Percentiles rank a stretch among this genome's conserved stretches.
These are phyloP conservation scores for Diadumene lineata DNA, from an alignment of 92 coral and sea anemone species.

Conservation along the genomic window DNA sequence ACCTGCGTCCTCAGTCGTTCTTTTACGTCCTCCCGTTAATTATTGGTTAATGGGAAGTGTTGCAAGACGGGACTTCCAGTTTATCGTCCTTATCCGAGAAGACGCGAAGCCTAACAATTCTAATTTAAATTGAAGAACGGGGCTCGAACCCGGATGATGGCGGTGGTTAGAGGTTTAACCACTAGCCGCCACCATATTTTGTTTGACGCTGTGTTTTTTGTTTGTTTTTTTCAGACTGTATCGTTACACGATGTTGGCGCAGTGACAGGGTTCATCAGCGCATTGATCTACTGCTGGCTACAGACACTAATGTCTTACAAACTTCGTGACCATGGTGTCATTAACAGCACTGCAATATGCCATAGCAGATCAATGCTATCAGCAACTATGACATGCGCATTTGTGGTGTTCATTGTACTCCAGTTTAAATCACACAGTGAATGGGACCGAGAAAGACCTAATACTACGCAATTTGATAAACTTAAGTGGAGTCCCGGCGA, in stretches of 20 bases:
- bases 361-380: conserved; percentile 73
- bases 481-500: conserved; percentile 79
- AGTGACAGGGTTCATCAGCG: conserved; percentile 63
- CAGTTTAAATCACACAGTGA: conserved; percentile 59
- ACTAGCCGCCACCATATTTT: background rate
- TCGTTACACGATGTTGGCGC: conserved; percentile 82
- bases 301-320: conserved; percentile 80
- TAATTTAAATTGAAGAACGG: no score
- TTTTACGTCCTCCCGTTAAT: no score
- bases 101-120: no score
- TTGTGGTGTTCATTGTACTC: conserved; percentile 51
- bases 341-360: conserved; percentile 82
- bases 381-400: conserved; percentile 53
- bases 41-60: no score
- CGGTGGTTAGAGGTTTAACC: background rate
- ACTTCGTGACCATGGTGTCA: conserved; percentile 89
- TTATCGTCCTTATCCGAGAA: no score
- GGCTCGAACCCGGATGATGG: no score
- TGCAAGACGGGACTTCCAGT: no score
- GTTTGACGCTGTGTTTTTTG: background rate
- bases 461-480: conserved; percentile 61
- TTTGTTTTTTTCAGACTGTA: conserved; percentile 21
- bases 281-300: conserved; percentile 76
- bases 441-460: conserved; percentile 69
- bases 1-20: no score